Evolutionary conservation across 2,888 invertebrate genomes (phyloP).

Genomic region (Cactoblastis cactorum): DNA sequence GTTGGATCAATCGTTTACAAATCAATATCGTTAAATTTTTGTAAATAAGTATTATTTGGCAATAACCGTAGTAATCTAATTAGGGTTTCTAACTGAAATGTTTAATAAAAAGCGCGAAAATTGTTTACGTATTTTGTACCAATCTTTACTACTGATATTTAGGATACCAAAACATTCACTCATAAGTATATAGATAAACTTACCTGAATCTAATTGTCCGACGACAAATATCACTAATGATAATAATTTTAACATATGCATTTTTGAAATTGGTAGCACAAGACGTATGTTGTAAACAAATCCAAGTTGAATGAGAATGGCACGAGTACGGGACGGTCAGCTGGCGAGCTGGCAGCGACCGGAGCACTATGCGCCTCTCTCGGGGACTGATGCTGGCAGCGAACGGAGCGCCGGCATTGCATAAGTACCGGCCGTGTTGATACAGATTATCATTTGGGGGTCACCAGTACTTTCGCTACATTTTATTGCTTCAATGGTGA

Average conservation of each 20-base stretch:
- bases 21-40: too few species aligned
- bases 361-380: conserved; percentile 38
- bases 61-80: too few species aligned
- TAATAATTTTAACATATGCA: conserved; percentile 18
- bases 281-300: conserved; percentile 19
- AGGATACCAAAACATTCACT: too few species aligned
- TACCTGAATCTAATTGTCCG: conserved; percentile 19
- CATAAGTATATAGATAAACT: too few species aligned
- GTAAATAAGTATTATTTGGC: too few species aligned
- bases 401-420: conserved; percentile 53
- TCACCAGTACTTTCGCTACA: conserved; percentile 73
- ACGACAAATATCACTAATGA: conserved; percentile 21
- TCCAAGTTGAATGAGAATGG: conserved; percentile 24
- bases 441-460: conserved; percentile 78
- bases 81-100: too few species aligned
- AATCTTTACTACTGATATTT: too few species aligned
- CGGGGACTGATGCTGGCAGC: conserved; percentile 45
- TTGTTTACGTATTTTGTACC: too few species aligned
- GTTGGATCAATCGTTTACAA: too few species aligned
- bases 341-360: conserved; percentile 17
- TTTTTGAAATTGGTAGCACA: background rate
- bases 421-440: conserved; percentile 64
- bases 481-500: conserved; percentile 37
- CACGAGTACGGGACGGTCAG: conserved; percentile 24
- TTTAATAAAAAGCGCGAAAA: too few species aligned